Conservation (phyloP, 2,888 invertebrate genomes). For the Orchesellides sinensis region DNA sequence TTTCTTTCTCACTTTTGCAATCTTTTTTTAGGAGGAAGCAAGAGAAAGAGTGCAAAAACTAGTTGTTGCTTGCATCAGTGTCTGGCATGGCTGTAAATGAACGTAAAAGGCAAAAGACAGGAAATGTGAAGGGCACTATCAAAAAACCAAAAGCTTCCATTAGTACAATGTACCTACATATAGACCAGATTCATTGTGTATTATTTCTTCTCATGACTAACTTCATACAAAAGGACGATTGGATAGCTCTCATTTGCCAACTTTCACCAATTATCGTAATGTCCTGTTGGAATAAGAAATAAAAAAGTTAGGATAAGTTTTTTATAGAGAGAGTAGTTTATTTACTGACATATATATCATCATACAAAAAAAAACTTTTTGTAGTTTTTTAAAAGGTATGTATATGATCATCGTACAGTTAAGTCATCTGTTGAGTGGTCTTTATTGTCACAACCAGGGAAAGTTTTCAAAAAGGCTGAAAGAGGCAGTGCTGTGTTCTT, state of each 20-base stretch:
- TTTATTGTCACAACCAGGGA: conserved; percentile 3
- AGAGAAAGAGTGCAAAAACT: background rate
- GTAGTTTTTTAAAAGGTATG: too few relatives aligned
- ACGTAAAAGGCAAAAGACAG: background rate
- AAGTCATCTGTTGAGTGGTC: conserved; percentile 41
- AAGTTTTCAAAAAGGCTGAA: conserved; percentile 2
- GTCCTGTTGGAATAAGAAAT: background rate
- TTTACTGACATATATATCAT: too few relatives aligned
- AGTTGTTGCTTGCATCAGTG: conserved; percentile 5
- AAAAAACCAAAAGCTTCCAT: too few relatives aligned
- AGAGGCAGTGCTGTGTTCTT: background rate
- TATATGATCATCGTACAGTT: too few relatives aligned
- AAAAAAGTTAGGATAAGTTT: background rate
- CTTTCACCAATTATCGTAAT: conserved; percentile 14
- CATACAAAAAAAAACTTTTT: too few relatives aligned
- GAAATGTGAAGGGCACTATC: background rate
- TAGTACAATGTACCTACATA: background rate
- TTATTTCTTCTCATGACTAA: conserved; percentile 4
- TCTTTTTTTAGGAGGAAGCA: background rate
- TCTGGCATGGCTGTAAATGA: background rate
- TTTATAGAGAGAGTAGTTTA: too few relatives aligned
- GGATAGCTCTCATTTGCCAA: conserved; percentile 18
- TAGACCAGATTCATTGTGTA: background rate
- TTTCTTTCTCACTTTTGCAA: conserved; percentile 3
- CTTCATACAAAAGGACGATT: background rate